Evolutionary conservation across 64 coral and sea anemone genomes (phyloP).

Genomic region (Trachythela sp.): DNA sequence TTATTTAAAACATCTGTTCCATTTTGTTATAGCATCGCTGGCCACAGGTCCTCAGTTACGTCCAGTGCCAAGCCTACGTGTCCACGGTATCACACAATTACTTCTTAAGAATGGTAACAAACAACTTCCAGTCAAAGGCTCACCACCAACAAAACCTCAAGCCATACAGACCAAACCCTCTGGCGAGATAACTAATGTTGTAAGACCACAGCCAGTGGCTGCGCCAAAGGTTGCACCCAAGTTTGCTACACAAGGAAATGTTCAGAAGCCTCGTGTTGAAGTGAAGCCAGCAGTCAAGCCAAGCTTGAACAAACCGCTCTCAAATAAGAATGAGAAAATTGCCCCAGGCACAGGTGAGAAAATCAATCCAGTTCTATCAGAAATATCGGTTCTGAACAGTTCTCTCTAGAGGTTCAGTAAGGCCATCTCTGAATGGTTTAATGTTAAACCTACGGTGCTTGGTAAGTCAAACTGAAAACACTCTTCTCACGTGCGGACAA

Average conservation of each 20-base stretch:
- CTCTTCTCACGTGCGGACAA: too few relatives aligned
- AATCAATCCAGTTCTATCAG: neutral
- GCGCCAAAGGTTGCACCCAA: neutral
- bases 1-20: too few relatives aligned
- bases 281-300: neutral
- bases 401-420: too few relatives aligned
- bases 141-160: neutral
- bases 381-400: too few relatives aligned
- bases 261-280: neutral
- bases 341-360: too few relatives aligned
- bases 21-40: neutral
- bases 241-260: neutral
- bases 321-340: neutral
- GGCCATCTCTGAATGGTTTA: too few relatives aligned
- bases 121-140: neutral
- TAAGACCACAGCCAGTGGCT: neutral
- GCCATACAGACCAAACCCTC: neutral
- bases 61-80: neutral
- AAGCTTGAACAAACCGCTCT: neutral
- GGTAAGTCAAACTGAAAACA: too few relatives aligned
- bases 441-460: too few relatives aligned
- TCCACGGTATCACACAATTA: neutral
- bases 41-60: neutral
- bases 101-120: neutral
- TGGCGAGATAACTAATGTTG: neutral